phyloP scores from a whole-genome alignment of 2,888 invertebrate genomes.

The Pachliopta kotzebuea region DNA sequence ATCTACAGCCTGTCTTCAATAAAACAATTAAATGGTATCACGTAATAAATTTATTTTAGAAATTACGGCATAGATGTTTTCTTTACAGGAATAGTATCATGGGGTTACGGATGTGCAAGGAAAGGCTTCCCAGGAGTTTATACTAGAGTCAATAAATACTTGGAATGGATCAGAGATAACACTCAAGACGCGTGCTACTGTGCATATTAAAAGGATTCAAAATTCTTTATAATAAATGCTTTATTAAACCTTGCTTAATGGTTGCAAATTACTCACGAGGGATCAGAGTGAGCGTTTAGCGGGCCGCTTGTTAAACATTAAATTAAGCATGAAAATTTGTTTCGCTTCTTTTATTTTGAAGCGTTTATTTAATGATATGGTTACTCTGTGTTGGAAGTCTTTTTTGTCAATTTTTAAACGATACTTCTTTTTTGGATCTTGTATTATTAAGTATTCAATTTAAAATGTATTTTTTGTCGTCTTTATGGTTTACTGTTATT shows the following conservation, averaged over 20 bases:
- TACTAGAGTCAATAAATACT: conserved; percentile 88
- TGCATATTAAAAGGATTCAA: conserved; percentile 63
- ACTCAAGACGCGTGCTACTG: conserved; percentile 91
- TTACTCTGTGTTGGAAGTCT: neutral
- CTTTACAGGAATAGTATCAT: conserved; percentile 88
- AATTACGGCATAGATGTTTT: conserved; percentile 1
- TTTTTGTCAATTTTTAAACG: too few relatives aligned
- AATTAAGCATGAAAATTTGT: conserved; percentile 12
- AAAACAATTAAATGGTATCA: too few relatives aligned
- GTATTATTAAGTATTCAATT: too few relatives aligned
- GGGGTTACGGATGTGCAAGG: conserved; percentile 94
- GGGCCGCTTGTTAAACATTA: conserved; percentile 4
- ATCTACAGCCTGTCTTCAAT: too few relatives aligned
- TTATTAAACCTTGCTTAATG: conserved; percentile 16
- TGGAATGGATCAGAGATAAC: conserved; percentile 90
- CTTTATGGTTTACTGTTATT: too few relatives aligned
- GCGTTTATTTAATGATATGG: conserved; percentile 1
- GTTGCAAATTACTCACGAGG: neutral
- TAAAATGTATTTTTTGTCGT: too few relatives aligned
- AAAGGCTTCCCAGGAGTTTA: conserved; percentile 93
- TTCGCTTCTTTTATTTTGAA: conserved; percentile 3
- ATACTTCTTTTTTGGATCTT: too few relatives aligned
- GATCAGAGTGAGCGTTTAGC: neutral
- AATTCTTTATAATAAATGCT: conserved; percentile 4
- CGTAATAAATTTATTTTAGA: neutral